Conservation (phyloP, 2,888 invertebrate species). For the Microctonus hyperodae region DNA sequence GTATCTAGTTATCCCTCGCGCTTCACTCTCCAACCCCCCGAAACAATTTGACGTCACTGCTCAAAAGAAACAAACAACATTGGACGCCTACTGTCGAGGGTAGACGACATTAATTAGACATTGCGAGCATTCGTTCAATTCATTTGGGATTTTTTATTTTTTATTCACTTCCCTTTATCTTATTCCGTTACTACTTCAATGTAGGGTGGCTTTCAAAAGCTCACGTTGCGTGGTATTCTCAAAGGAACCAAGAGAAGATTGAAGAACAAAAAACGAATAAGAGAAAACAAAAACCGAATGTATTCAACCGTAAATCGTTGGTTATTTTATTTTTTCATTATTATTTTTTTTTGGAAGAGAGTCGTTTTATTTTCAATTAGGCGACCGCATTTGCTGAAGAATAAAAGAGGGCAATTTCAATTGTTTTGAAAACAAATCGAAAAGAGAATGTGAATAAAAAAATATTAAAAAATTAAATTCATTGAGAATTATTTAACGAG, state of each 20-base stretch:
- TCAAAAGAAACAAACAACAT: constrained; percentile 25
- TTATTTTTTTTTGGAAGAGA: neutral
- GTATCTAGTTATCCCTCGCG: neutral
- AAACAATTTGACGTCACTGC: constrained; percentile 21
- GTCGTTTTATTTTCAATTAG: constrained; percentile 6
- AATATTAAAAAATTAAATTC: neutral
- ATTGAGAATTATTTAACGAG: neutral
- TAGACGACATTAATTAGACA: constrained; percentile 11
- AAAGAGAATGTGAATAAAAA: neutral
- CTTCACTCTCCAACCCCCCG: neutral
- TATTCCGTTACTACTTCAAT: neutral
- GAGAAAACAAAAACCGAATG: neutral
- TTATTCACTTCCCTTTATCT: constrained; percentile 4
- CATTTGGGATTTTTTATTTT: constrained; percentile 4
- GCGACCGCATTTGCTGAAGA: neutral
- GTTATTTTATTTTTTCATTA: too few species aligned
- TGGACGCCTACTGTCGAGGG: neutral
- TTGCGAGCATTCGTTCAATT: constrained; percentile 3
- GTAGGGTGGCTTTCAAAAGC: neutral
- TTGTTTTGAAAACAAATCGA: neutral
- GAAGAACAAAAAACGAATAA: neutral
- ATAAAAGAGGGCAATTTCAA: neutral
- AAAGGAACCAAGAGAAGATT: neutral
- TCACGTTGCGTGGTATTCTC: neutral
- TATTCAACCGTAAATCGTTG: neutral